A percentile compares a stretch with the other conserved stretches of the same genome.
Evolutionary conservation across 2,888 invertebrate species (phyloP).

Genomic region (Drosophila ustulata): DNA sequence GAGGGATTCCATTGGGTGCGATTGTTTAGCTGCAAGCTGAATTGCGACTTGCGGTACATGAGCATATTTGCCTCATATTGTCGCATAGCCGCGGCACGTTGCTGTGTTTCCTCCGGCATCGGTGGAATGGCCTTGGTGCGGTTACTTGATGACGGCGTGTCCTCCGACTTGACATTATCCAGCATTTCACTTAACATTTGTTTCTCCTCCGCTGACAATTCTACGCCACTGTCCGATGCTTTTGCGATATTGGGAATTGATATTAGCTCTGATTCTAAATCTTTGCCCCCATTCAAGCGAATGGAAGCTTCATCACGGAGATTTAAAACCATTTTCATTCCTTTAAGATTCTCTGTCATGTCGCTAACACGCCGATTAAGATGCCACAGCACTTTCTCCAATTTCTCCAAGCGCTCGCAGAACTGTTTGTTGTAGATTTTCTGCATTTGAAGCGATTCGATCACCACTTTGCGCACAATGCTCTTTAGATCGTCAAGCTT

Average conservation of each 20-base stretch:
- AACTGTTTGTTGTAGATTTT: background rate
- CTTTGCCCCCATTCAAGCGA: background rate
- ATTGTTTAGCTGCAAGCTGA: background rate
- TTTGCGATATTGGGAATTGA: background rate
- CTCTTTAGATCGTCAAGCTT: background rate
- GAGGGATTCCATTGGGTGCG: background rate
- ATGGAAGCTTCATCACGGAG: background rate
- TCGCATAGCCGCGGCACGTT: background rate
- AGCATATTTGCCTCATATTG: constrained; percentile 5
- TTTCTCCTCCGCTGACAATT: background rate
- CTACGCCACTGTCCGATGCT: background rate
- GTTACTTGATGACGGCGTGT: background rate
- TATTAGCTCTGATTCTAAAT: background rate
- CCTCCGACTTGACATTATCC: background rate
- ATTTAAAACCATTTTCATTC: background rate
- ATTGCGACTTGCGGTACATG: constrained; percentile 7
- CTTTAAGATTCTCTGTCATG: background rate
- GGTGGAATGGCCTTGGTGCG: background rate
- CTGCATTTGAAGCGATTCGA: background rate
- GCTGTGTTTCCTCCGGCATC: background rate
- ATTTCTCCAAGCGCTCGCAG: background rate
- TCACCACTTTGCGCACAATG: background rate
- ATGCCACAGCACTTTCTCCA: background rate
- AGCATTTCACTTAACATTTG: background rate
- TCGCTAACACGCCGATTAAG: background rate